Conservation (phyloP, 2,888 invertebrate genomes). For the Chesias legatella region DNA sequence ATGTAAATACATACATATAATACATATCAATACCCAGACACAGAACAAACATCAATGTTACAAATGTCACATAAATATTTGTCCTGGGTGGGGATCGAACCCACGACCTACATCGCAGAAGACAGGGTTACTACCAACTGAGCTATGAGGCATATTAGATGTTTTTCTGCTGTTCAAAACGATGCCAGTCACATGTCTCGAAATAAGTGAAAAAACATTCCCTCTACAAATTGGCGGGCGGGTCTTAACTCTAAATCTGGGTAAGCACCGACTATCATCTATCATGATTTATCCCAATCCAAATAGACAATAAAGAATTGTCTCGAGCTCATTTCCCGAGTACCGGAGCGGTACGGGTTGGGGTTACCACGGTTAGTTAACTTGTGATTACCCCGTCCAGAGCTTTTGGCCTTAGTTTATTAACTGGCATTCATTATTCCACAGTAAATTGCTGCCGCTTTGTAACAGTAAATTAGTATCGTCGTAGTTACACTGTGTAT, state of each 20-base stretch:
- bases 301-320: slow-evolving; percentile 69
- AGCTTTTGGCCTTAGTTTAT: slow-evolving; percentile 17
- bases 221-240: slow-evolving; percentile 50
- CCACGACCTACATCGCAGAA: too few relatives aligned
- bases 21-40: too few relatives aligned
- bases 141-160: slow-evolving; percentile 59
- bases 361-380: slow-evolving; percentile 51
- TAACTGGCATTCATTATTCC: slow-evolving; percentile 12
- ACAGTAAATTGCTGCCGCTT: not conserved
- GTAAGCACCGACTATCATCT: slow-evolving; percentile 57
- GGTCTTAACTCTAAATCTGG: slow-evolving; percentile 57
- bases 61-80: too few relatives aligned
- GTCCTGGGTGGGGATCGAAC: too few relatives aligned
- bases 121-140: too few relatives aligned
- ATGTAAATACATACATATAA: too few relatives aligned
- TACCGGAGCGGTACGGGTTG: slow-evolving; percentile 40
- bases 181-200: slow-evolving; percentile 39
- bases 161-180: slow-evolving; percentile 46
- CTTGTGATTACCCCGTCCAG: slow-evolving; percentile 40
- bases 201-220: slow-evolving; percentile 35
- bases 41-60: too few relatives aligned
- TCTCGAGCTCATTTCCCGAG: slow-evolving; percentile 60
- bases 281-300: slow-evolving; percentile 73
- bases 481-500: too few relatives aligned
- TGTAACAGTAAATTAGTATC: not conserved